A percentile compares a stretch with the other conserved stretches of the same genome.
These are phyloP conservation scores for Tapirus indicus DNA, from an alignment of 2,797 vertebrate genomes.

Conservation along the genomic window DNA sequence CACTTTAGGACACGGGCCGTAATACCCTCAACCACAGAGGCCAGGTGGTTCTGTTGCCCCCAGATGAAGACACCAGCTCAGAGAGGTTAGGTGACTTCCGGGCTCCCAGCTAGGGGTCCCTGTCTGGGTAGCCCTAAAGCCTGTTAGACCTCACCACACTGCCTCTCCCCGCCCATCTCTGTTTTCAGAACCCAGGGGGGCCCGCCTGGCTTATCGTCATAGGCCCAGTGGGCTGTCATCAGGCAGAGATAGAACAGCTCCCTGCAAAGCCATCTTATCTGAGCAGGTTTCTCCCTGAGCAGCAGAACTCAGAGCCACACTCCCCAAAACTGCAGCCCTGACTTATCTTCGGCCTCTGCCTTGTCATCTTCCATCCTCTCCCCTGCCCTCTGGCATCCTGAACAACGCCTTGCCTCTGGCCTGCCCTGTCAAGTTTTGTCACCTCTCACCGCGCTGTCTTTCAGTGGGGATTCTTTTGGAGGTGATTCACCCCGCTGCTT, in stretches of 20 bases:
- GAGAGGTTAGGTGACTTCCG: neutral
- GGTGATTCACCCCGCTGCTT: neutral
- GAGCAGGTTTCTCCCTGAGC: neutral
- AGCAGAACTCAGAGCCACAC: too few species aligned
- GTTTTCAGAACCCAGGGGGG: neutral
- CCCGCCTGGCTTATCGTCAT: neutral
- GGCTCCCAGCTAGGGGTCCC: neutral
- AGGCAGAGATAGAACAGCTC: neutral
- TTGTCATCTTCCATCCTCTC: neutral
- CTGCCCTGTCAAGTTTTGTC: neutral
- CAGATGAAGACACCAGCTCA: neutral
- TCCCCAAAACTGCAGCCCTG: neutral
- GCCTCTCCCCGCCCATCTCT: accelerated
- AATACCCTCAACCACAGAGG: neutral
- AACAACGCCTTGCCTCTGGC: neutral
- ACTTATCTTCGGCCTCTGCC: too few species aligned
- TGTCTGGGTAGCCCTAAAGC: neutral
- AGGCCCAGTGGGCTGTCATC: neutral
- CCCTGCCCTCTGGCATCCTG: neutral
- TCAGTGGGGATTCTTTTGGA: neutral
- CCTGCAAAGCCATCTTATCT: neutral
- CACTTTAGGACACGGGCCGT: neutral
- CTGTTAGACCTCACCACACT: neutral
- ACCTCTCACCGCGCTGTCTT: neutral
- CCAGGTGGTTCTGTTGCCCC: neutral